Evolutionary conservation across 2,888 invertebrate genomes (phyloP).

Genomic region (Sialis fuliginosa): DNA sequence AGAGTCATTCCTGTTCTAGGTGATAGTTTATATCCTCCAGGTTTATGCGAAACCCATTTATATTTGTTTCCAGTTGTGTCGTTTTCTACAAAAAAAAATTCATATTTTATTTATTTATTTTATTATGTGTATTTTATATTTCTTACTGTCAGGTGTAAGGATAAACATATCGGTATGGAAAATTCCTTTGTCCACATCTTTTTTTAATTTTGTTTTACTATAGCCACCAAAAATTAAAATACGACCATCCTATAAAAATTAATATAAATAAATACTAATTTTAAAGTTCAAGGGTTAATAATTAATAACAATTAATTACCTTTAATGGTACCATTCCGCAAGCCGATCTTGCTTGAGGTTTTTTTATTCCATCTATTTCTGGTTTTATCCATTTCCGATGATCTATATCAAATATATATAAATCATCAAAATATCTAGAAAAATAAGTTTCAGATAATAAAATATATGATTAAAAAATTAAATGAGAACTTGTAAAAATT

Average conservation of each 20-base stretch:
- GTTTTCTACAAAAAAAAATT: constrained; percentile 29
- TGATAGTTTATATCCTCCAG: constrained; percentile 42
- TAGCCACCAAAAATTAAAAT: constrained; percentile 62
- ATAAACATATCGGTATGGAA: constrained; percentile 54
- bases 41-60: constrained; percentile 52
- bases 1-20: constrained; percentile 54
- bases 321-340: constrained; percentile 48
- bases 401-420: constrained; percentile 65
- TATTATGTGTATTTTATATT: background rate
- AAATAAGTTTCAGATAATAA: too few relatives aligned
- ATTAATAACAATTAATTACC: too few relatives aligned
- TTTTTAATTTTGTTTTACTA: constrained; percentile 52
- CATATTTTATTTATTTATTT: background rate
- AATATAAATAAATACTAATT: too few relatives aligned
- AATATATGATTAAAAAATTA: too few relatives aligned
- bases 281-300: too few relatives aligned
- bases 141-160: constrained; percentile 43
- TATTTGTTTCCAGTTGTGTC: constrained; percentile 41
- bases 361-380: constrained; percentile 35
- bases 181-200: constrained; percentile 54
- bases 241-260: constrained; percentile 34
- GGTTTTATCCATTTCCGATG: constrained; percentile 62
- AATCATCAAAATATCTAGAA: constrained; percentile 81
- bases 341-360: constrained; percentile 65
- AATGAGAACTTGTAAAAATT: background rate